These are phyloP conservation scores for Antedon bifida DNA, from an alignment of 35 echinoderm and acorn worm species.

Conservation along the genomic window DNA sequence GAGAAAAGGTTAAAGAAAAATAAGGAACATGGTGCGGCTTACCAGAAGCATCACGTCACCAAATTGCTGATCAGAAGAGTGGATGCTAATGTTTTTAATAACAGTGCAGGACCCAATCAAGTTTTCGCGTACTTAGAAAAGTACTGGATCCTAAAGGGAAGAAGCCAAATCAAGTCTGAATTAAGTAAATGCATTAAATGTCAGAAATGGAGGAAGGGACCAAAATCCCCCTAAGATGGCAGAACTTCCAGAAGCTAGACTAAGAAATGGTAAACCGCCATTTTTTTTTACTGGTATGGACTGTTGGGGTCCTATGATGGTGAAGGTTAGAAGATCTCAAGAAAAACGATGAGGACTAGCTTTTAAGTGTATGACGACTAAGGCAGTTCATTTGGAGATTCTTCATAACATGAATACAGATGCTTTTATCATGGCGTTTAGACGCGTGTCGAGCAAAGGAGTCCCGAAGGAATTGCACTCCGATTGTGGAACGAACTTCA, in stretches of 20 bases:
- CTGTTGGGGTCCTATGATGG: conserved; percentile 29
- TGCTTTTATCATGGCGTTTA: conserved; percentile 23
- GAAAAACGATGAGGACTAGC: conserved; percentile 24
- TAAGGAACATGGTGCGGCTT: background rate
- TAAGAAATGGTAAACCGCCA: conserved; percentile 15
- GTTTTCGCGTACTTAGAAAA: conserved; percentile 9
- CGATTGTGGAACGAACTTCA: conserved; percentile 26
- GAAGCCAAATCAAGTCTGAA: background rate
- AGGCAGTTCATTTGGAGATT: conserved; percentile 24
- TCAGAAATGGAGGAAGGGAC: conserved; percentile 14
- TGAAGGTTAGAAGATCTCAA: conserved; percentile 22
- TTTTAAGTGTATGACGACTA: conserved; percentile 36
- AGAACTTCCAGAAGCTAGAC: conserved; percentile 26
- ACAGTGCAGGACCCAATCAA: conserved; percentile 22
- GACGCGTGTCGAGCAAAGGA: background rate
- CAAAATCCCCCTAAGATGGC: conserved; percentile 22
- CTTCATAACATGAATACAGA: conserved; percentile 15
- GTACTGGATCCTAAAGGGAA: conserved; percentile 27
- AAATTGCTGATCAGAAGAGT: conserved; percentile 1
- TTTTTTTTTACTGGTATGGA: conserved; percentile 36
- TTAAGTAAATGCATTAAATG: conserved; percentile 15
- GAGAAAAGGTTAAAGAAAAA: conserved; percentile 18
- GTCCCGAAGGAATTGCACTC: conserved; percentile 14
- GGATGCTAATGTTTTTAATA: conserved; percentile 2
- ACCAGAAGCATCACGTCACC: background rate